Base-by-base conservation (phyloP, 2,113 vertebrate species). In the Podocnemis expansa region DNA sequence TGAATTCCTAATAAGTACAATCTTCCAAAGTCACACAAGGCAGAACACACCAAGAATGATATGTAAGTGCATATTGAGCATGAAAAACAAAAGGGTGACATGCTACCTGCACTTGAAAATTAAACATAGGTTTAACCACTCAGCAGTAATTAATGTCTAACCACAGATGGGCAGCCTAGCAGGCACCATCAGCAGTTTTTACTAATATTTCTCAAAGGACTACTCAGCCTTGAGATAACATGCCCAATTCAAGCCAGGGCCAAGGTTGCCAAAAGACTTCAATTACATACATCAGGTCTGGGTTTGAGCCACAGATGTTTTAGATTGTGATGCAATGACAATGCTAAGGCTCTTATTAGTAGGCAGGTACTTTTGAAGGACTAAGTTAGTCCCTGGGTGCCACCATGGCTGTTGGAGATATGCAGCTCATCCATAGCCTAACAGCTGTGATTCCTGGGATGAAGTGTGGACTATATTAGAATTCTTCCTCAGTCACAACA, bases 171-270 rank as follows among this genome's bases (percentile, higher is more conserved):
- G 80, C 91, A 84, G 51, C 86, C 54, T 67, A 89, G 95, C 86
- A 89, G 73, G 75, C 63, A 63, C 56, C 8, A 56, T 91, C 73
- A 83, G 80, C 87, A 92, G 83, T 85, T 94, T 94, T 93, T 93
- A 96, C 96, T 96, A 97, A 97, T 96, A 92, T 93, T 88, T 94
- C 70, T 63, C 86, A 89, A 63, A 83, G 47, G 94, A 94, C 93
- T 82, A 47, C 84, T 92, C 93, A 90, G 90, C 49, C 67, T 56
- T 58, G 67, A 87, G 51, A 86, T 54, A 54, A 41, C 83, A 49
- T 94, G 31, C 60, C 60, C 34, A 75, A 75, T 38, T 43, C 70
- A 75, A 43, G 70, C 70, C 70, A 41, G 34, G n/a, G 63, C 56
- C 25, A 60, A 67, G 60, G 16, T 67, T 34, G 17, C 60, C 60